phyloP scores from a whole-genome alignment of 2,888 invertebrate species.

The Caenorhabditis angaria region DNA sequence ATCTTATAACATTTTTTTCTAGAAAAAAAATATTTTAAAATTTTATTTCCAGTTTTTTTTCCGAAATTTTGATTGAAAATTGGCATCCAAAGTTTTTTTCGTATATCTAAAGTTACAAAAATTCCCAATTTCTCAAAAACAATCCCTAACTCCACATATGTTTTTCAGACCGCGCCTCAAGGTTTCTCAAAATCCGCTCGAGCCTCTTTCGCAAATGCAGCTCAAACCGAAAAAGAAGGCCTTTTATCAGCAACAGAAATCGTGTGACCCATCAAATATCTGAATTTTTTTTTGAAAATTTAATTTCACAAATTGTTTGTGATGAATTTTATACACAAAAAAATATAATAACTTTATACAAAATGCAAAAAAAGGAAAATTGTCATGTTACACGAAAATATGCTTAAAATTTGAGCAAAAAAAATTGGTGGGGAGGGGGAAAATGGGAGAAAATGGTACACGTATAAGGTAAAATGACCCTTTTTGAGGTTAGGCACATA shows the following conservation, averaged over 20 bases:
- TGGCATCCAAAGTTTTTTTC: too few species aligned
- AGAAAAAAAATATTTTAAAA: too few species aligned
- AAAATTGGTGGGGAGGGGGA: not conserved
- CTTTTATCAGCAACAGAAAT: not conserved
- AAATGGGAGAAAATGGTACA: not conserved
- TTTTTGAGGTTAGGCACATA: too few species aligned
- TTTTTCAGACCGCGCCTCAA: not conserved
- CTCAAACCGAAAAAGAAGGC: not conserved
- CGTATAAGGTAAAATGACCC: conserved; percentile 1
- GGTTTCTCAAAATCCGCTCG: conserved; percentile 36
- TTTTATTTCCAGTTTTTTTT: too few species aligned
- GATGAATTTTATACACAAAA: too few species aligned
- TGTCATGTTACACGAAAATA: conserved; percentile 2
- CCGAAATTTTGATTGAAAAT: too few species aligned
- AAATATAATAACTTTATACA: conserved; percentile 1
- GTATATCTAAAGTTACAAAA: too few species aligned
- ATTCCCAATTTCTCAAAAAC: too few species aligned
- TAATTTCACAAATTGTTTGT: too few species aligned
- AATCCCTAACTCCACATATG: not conserved
- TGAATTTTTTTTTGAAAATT: too few species aligned
- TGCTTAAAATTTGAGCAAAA: not conserved
- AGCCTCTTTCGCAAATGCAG: conserved; percentile 43
- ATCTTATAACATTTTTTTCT: too few species aligned
- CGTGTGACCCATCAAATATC: too few species aligned
- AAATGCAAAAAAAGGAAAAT: not conserved